Percentiles rank a stretch among this genome's conserved stretches.
These are phyloP conservation scores for Denticeps clupeoides DNA, from an alignment of 2,797 vertebrate genomes.

Conservation along the genomic window DNA sequence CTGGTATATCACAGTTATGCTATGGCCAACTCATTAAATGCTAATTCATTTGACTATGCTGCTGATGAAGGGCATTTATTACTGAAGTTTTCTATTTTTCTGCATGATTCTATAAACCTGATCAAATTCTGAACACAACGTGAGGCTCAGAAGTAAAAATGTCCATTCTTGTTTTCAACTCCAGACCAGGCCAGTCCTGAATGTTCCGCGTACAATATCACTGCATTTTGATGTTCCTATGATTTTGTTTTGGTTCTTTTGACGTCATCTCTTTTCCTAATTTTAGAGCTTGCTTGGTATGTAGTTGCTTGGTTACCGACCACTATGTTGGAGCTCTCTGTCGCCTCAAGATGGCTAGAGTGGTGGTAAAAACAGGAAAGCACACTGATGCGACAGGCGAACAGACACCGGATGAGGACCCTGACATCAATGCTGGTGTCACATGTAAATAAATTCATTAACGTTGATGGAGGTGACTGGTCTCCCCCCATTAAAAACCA, in stretches of 20 bases:
- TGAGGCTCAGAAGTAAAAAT: too few species aligned
- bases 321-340: conserved; percentile 29
- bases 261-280: conserved; percentile 31
- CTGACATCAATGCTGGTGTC: conserved; percentile 2
- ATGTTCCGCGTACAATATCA: not conserved
- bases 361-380: conserved; percentile 21
- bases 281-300: conserved; percentile 30
- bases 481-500: too few species aligned
- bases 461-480: too few species aligned
- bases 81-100: too few species aligned
- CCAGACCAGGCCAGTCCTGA: too few species aligned
- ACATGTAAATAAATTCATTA: conserved; percentile 9
- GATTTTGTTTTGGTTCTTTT: conserved; percentile 26
- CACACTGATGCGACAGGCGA: conserved; percentile 10
- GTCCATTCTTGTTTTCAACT: too few species aligned
- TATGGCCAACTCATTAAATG: too few species aligned
- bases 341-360: conserved; percentile 29
- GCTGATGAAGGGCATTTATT: too few species aligned
- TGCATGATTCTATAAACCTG: too few species aligned
- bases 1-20: too few species aligned
- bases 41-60: too few species aligned
- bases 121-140: too few species aligned
- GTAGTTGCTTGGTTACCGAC: conserved; percentile 34
- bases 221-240: conserved; percentile 21
- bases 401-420: not conserved